Evolutionary conservation across 2,113 vertebrate genomes (phyloP), one percentile per base, ranked within the genome.

Genomic region (Cyrtonyx montezumae): DNA sequence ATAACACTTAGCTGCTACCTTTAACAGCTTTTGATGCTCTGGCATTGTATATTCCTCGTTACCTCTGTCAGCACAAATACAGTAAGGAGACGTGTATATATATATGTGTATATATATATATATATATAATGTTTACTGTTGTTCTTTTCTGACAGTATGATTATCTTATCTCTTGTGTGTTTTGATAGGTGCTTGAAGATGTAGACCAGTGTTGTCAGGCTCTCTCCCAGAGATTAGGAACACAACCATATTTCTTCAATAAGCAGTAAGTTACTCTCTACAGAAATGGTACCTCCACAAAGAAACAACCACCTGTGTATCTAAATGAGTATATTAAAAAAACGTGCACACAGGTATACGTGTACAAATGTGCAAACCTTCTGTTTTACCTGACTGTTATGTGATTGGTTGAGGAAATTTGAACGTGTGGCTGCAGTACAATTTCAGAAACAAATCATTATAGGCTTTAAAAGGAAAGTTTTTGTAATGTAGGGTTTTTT

Each of bases 141-240:
- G 73, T 13, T 81, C 25, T 61, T 90, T 83, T 79, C 80, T 97
- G 78, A 77, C 90, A 93, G 75, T 74, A 84, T 9, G 28, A 71
- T 46, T 86, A 45, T 59, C 86, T 90, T 91, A 71, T 96, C 67
- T 96, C 78, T 67, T 76, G 21, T 78, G 25, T 95, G 9, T 92
- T 96, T 76, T 58, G 68, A 67, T 94, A 99, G 99, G 99, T 99
- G 32, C 99, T 99, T 96, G 99, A 99, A 96, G 99, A 99, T 56
- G 98, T 99, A 79, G 99, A 98, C 97, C 99, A 99, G 95, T 99
- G 99, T 96, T 99, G 99, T 94, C 98, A 99, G 94, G 99, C 99
- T 74, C 98, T 99, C 58, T 99, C 99, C 73, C 99, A 99, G 96
- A 98, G 99, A 96, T 97, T 99, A 85, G 99, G 99, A 91, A 99